phyloP scores from a whole-genome alignment of 2,797 vertebrate genomes.

The Paramormyrops hopkinsi region DNA sequence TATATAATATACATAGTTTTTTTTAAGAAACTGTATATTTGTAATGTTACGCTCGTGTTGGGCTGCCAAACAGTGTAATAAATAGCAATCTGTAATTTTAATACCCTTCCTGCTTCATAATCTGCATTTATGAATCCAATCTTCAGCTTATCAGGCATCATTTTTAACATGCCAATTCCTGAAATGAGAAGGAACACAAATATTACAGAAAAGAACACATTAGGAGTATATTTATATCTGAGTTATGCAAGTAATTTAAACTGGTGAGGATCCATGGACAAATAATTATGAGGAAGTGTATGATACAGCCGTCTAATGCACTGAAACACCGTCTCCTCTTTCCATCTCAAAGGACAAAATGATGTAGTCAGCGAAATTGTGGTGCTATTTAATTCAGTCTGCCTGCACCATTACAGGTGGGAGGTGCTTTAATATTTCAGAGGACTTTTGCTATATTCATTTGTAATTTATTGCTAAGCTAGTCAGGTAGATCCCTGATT shows the following conservation, averaged over 20 bases:
- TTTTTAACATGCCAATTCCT: not conserved
- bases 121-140: not conserved
- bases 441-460: not conserved
- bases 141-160: not conserved
- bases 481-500: not conserved
- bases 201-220: not conserved
- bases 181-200: not conserved
- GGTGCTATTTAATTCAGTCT: not conserved
- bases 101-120: not conserved
- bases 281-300: not conserved
- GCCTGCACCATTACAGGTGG: not conserved
- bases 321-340: not conserved
- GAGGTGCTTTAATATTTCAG: not conserved
- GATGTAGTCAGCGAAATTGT: not conserved
- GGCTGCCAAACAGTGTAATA: not conserved
- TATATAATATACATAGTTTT: not conserved
- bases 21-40: not conserved
- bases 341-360: not conserved
- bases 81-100: not conserved
- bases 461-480: not conserved
- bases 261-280: not conserved
- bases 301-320: not conserved
- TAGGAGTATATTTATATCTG: not conserved
- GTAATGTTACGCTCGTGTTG: not conserved
- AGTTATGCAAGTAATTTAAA: not conserved